These are phyloP conservation scores for Hirundo rustica DNA, from an alignment of 2,797 vertebrate species.

Conservation along the genomic window DNA sequence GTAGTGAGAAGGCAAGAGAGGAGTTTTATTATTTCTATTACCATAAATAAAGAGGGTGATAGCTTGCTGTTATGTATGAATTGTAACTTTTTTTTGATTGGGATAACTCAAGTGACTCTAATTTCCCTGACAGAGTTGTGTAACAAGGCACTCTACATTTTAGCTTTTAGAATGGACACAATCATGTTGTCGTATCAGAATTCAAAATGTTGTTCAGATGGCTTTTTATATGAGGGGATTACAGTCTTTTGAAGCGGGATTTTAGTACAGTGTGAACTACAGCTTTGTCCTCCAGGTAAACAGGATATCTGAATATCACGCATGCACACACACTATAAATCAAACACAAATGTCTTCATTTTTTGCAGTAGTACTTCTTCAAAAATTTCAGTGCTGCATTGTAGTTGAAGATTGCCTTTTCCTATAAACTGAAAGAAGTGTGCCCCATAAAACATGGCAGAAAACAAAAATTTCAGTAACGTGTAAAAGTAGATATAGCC, in stretches of 20 bases:
- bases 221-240: background rate
- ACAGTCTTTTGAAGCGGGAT: background rate
- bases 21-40: constrained; percentile 26
- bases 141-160: background rate
- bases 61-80: background rate
- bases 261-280: background rate
- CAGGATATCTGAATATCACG: background rate
- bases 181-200: background rate
- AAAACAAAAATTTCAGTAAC: background rate
- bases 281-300: background rate
- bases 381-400: background rate
- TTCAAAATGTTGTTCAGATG: background rate
- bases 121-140: constrained; percentile 4
- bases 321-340: background rate
- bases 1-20: background rate
- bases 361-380: background rate
- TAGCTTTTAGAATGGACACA: background rate
- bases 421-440: background rate
- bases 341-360: background rate
- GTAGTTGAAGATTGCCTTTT: background rate
- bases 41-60: background rate
- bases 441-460: background rate
- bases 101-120: constrained; percentile 47
- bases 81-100: constrained; percentile 22
- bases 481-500: background rate